These are phyloP conservation scores for Mactromeris polynyma DNA, from an alignment of 2,888 invertebrate species.

Conservation along the genomic window DNA sequence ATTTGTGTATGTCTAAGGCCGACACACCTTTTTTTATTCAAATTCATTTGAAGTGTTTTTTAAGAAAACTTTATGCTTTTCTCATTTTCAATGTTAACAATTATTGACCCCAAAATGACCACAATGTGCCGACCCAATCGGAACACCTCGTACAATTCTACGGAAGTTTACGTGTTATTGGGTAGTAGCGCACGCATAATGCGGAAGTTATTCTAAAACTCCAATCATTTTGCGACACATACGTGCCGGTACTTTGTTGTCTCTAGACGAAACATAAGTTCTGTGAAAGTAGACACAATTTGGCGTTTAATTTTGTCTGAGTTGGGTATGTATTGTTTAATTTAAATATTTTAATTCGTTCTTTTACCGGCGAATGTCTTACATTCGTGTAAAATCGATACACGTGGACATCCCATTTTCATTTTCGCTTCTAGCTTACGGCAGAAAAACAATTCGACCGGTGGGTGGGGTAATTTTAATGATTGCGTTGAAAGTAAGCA, in stretches of 20 bases:
- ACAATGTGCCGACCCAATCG: neutral
- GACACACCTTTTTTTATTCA: too few species aligned
- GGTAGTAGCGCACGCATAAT: constrained; percentile 52
- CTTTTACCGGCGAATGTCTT: neutral
- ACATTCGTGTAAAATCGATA: neutral
- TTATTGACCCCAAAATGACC: neutral
- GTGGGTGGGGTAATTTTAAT: neutral
- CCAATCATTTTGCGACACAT: constrained; percentile 73
- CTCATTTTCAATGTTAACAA: too few species aligned
- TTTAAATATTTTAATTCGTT: neutral
- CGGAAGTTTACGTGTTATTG: constrained; percentile 66
- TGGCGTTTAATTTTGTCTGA: neutral
- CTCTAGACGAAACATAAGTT: neutral
- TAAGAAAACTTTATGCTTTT: too few species aligned
- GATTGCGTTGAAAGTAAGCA: neutral
- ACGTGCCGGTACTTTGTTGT: constrained; percentile 38
- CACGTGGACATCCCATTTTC: constrained; percentile 20
- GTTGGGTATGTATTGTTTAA: neutral
- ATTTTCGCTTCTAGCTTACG: neutral
- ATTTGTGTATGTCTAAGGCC: too few species aligned
- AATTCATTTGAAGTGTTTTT: too few species aligned
- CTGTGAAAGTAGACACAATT: constrained; percentile 17
- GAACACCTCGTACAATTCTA: too few species aligned
- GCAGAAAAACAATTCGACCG: neutral
- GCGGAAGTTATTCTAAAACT: constrained; percentile 61